These are phyloP conservation scores for Dichetophora obliterata DNA, from an alignment of 2,888 invertebrate species.

Conservation along the genomic window DNA sequence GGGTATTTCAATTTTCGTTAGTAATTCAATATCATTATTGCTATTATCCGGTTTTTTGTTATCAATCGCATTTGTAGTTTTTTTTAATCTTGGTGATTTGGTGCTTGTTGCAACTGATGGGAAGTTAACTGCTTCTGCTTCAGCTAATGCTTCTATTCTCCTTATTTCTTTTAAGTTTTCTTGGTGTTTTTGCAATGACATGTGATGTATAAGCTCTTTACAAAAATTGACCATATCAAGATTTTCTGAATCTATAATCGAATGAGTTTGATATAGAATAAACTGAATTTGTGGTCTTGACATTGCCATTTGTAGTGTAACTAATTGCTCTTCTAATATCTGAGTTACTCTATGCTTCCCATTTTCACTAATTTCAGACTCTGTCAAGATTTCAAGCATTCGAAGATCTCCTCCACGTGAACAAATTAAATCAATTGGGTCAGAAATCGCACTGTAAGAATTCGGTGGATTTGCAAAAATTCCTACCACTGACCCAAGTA, in stretches of 20 bases:
- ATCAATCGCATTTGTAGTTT: conserved; percentile 17
- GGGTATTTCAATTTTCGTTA: neutral
- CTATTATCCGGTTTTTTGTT: neutral
- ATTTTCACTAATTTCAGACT: conserved; percentile 76
- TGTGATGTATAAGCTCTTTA: conserved; percentile 78
- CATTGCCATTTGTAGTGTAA: conserved; percentile 80
- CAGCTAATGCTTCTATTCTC: conserved; percentile 62
- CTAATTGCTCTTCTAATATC: conserved; percentile 82
- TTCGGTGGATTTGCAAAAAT: conserved; percentile 84
- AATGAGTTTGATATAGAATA: conserved; percentile 86
- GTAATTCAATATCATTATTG: neutral
- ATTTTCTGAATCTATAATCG: conserved; percentile 82
- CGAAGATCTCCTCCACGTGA: conserved; percentile 83
- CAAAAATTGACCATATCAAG: conserved; percentile 79
- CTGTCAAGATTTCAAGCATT: conserved; percentile 81
- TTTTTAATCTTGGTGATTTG: conserved; percentile 56
- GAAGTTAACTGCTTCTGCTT: conserved; percentile 63
- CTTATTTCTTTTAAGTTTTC: conserved; percentile 66
- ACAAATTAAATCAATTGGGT: conserved; percentile 86
- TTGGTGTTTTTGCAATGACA: conserved; percentile 79
- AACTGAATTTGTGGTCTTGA: conserved; percentile 87
- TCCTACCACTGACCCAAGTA: conserved; percentile 75
- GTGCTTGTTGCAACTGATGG: conserved; percentile 61
- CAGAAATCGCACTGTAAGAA: conserved; percentile 83
- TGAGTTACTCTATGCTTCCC: conserved; percentile 75